Conservation (phyloP, 1,140 invertebrate species). For the Oppia nitens region DNA sequence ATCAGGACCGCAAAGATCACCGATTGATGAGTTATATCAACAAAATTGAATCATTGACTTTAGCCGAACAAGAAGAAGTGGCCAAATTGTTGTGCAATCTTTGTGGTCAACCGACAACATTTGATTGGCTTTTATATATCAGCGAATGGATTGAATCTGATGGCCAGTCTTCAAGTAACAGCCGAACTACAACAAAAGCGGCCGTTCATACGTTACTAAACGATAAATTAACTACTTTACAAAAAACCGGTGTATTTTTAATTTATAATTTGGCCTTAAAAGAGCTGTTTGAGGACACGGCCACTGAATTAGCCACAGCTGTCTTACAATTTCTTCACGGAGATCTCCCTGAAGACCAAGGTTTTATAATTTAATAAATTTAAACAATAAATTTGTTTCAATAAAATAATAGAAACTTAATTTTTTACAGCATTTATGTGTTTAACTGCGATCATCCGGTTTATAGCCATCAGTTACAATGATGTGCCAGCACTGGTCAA, state of each 20-base stretch:
- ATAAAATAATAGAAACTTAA: background rate
- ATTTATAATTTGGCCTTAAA: constrained; percentile 81
- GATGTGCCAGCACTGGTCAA: constrained; percentile 64
- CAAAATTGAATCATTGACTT: constrained; percentile 55
- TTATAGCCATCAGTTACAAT: constrained; percentile 54
- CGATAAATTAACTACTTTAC: constrained; percentile 43
- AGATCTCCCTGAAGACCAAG: constrained; percentile 56
- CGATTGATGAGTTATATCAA: constrained; percentile 74
- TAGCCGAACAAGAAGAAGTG: constrained; percentile 55
- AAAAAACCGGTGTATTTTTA: constrained; percentile 62
- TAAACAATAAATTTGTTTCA: background rate
- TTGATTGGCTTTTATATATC: constrained; percentile 58
- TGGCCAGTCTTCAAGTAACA: constrained; percentile 56
- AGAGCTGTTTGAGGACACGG: constrained; percentile 84
- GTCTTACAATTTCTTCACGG: constrained; percentile 67
- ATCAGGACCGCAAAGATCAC: constrained; percentile 74
- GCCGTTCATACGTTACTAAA: constrained; percentile 67
- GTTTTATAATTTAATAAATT: constrained; percentile 12
- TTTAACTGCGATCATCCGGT: constrained; percentile 46
- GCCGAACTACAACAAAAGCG: constrained; percentile 69
- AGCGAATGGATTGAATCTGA: constrained; percentile 51
- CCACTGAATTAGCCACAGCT: constrained; percentile 79
- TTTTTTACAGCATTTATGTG: constrained; percentile 19
- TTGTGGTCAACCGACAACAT: constrained; percentile 70
- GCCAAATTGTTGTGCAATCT: constrained; percentile 70